Conservation (phyloP, 2,888 invertebrate species). For the Mayetiola destructor region DNA sequence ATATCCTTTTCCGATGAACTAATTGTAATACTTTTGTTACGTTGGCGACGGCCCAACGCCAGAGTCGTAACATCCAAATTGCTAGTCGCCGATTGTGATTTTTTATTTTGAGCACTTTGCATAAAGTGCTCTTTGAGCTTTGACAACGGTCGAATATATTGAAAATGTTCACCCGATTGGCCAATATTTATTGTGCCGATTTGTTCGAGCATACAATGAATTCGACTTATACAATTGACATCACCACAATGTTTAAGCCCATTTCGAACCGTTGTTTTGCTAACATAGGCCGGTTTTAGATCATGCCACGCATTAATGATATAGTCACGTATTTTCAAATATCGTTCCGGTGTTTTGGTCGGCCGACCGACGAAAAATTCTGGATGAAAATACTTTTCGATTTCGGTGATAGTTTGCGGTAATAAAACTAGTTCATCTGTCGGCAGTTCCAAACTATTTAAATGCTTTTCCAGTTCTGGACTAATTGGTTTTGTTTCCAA, state of each 20-base stretch:
- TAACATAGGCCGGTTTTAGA: constrained; percentile 41
- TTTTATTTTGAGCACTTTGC: constrained; percentile 16
- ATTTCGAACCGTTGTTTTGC: constrained; percentile 42
- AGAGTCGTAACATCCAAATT: not conserved
- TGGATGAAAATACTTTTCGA: constrained; percentile 40
- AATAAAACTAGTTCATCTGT: constrained; percentile 33
- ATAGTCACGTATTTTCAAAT: constrained; percentile 44
- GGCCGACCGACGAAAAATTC: constrained; percentile 42
- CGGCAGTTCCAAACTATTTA: constrained; percentile 35
- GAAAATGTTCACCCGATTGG: constrained; percentile 36
- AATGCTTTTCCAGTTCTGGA: constrained; percentile 21
- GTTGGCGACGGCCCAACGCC: not conserved
- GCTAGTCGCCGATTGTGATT: not conserved
- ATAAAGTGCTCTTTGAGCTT: constrained; percentile 17
- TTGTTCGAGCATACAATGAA: constrained; percentile 46
- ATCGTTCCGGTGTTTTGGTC: constrained; percentile 42
- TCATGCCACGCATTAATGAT: constrained; percentile 41
- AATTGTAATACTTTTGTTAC: not conserved
- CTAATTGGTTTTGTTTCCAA: constrained; percentile 16
- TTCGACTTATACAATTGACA: constrained; percentile 44
- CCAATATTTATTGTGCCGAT: constrained; percentile 49
- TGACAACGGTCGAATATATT: constrained; percentile 21
- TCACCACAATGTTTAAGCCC: constrained; percentile 47
- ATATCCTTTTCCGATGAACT: not conserved
- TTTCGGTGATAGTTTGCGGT: constrained; percentile 33